These are phyloP conservation scores for Equus quagga DNA, from an alignment of 2,113 vertebrate genomes.

Conservation along the genomic window DNA sequence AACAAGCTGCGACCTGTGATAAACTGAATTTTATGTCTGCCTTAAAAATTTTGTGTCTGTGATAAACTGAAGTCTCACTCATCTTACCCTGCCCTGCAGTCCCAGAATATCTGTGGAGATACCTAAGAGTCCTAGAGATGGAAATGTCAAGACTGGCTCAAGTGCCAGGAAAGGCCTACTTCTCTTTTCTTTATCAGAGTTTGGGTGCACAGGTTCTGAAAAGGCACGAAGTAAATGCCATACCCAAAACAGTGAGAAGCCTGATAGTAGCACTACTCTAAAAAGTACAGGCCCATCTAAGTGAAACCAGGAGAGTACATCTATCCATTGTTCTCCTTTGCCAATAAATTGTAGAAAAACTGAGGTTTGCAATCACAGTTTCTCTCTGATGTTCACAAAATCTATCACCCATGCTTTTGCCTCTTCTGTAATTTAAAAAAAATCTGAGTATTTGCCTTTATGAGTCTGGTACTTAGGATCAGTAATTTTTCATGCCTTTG, in stretches of 20 bases:
- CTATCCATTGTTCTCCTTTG: not conserved
- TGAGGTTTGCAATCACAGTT: not conserved
- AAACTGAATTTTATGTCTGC: not conserved
- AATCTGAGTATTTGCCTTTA: slow-evolving; percentile 7
- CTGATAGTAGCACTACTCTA: not conserved
- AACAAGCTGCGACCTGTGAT: not conserved
- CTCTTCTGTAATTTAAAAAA: not conserved
- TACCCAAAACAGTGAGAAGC: not conserved
- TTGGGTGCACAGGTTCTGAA: not conserved
- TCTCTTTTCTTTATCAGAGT: not conserved
- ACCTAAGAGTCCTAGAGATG: not conserved
- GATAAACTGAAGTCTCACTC: not conserved
- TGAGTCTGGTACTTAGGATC: not conserved
- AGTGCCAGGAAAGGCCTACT: not conserved
- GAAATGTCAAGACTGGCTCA: not conserved
- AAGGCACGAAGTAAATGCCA: not conserved
- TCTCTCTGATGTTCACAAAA: not conserved
- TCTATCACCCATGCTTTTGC: not conserved
- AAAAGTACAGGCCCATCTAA: not conserved
- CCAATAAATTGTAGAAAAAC: not conserved
- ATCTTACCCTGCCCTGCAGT: not conserved
- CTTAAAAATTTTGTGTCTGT: too few species aligned
- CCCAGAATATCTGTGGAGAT: not conserved
- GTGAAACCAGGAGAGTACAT: not conserved
- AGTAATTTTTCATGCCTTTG: slow-evolving; percentile 27